phyloP scores from a whole-genome alignment of 2,888 invertebrate species.

The Lordiphosa andalusiaca region DNA sequence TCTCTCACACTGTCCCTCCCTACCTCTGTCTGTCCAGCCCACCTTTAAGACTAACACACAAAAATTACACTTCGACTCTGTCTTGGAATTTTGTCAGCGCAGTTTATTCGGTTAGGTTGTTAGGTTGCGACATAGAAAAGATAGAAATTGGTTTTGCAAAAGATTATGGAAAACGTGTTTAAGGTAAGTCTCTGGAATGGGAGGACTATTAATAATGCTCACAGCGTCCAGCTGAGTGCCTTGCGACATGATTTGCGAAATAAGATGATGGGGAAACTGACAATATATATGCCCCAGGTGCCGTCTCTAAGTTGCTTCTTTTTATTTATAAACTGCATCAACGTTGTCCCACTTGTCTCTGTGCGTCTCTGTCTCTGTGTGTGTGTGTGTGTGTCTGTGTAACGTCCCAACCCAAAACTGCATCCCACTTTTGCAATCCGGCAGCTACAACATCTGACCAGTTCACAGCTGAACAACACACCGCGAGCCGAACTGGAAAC shows the following conservation, averaged over 20 bases:
- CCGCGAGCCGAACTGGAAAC: conserved; percentile 82
- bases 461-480: conserved; percentile 70
- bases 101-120: conserved; percentile 30
- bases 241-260: conserved; percentile 26
- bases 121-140: conserved; percentile 56
- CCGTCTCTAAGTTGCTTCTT: conserved; percentile 24
- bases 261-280: conserved; percentile 20
- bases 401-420: conserved; percentile 28
- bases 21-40: conserved; percentile 14
- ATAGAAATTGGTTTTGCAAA: conserved; percentile 64
- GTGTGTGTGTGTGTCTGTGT: conserved; percentile 10
- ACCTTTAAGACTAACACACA: conserved; percentile 56
- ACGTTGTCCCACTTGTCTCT: conserved; percentile 35
- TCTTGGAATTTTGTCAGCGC: conserved; percentile 55
- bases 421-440: conserved; percentile 58
- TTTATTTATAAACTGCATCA: conserved; percentile 21
- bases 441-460: conserved; percentile 57
- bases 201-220: conserved; percentile 48
- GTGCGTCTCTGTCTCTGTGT: conserved; percentile 9
- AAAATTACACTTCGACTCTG: conserved; percentile 52
- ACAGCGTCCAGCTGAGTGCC: conserved; percentile 29
- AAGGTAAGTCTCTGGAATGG: conserved; percentile 54
- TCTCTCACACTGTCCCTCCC: conserved; percentile 19
- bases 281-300: conserved; percentile 25
- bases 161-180: conserved; percentile 25